phyloP scores from a whole-genome alignment of 2,888 invertebrate species.

The Aethes cnicana region DNA sequence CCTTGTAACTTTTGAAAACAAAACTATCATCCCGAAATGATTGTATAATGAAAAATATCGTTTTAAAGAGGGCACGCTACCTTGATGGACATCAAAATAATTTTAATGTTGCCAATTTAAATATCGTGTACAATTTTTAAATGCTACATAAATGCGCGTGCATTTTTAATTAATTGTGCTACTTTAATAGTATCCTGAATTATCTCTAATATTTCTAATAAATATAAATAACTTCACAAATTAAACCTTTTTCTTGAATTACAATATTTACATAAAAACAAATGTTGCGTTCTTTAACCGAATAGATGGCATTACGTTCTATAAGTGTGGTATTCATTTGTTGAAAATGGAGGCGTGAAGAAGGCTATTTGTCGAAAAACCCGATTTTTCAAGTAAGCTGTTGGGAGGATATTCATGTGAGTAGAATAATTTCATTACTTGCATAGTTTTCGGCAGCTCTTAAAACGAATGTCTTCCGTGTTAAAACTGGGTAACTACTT shows the following conservation, averaged over 20 bases:
- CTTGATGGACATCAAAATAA: background rate
- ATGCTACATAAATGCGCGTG: background rate
- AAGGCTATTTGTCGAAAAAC: conserved; percentile 67
- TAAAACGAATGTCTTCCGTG: conserved; percentile 44
- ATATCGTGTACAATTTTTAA: background rate
- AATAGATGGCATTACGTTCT: conserved; percentile 46
- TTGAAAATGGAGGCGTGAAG: conserved; percentile 80
- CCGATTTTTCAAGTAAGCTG: conserved; percentile 70
- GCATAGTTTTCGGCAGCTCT: conserved; percentile 56
- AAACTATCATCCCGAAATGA: too few species aligned
- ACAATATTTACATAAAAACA: conserved; percentile 14
- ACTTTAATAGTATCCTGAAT: background rate
- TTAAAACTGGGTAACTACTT: conserved; percentile 40
- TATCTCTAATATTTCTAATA: background rate
- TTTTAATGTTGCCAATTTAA: background rate
- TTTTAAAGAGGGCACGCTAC: too few species aligned
- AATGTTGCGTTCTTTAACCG: conserved; percentile 41
- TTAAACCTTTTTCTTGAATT: background rate
- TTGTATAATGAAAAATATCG: too few species aligned
- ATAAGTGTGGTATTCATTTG: conserved; percentile 70
- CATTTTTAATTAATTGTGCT: too few species aligned
- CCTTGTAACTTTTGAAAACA: too few species aligned
- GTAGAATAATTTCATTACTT: conserved; percentile 48
- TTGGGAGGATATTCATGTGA: conserved; percentile 62
- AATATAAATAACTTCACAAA: background rate